Conservation (phyloP, 2,888 invertebrate genomes). For the Lepetodrilus schrolli region DNA sequence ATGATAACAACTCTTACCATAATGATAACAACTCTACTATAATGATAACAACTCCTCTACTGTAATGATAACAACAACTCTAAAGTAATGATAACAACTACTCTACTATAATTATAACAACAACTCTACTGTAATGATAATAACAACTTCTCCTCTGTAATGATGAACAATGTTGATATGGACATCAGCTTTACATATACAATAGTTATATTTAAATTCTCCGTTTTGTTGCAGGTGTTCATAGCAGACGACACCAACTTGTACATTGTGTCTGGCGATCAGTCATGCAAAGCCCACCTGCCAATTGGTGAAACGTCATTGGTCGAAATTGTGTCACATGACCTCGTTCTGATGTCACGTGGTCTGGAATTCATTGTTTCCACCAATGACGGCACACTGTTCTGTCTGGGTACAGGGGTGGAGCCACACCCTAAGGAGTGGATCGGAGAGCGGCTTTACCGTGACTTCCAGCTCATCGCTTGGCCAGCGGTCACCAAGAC, state of each 20-base stretch:
- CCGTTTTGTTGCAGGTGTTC: constrained; percentile 49
- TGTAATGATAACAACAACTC: no score
- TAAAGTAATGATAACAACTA: no score
- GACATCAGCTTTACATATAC: no score
- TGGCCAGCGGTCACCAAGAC: constrained; percentile 52
- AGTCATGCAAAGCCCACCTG: constrained; percentile 61
- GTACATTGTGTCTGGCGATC: constrained; percentile 65
- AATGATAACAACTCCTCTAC: no score
- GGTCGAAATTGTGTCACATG: constrained; percentile 67
- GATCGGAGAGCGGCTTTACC: constrained; percentile 30
- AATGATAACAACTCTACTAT: no score
- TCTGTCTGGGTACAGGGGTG: constrained; percentile 63
- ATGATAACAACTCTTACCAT: no score
- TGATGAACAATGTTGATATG: no score
- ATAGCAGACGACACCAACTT: constrained; percentile 66
- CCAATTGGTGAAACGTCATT: constrained; percentile 68
- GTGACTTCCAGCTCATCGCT: neutral
- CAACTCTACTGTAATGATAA: no score
- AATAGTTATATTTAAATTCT: no score
- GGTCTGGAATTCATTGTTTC: constrained; percentile 68
- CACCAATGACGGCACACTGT: constrained; percentile 70
- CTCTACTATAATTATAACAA: no score
- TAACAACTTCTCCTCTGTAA: no score
- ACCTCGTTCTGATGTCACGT: constrained; percentile 57
- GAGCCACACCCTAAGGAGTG: constrained; percentile 36